Evolutionary conservation across 2,888 invertebrate species (phyloP).

Genomic region (Ceriagrion tenellum): DNA sequence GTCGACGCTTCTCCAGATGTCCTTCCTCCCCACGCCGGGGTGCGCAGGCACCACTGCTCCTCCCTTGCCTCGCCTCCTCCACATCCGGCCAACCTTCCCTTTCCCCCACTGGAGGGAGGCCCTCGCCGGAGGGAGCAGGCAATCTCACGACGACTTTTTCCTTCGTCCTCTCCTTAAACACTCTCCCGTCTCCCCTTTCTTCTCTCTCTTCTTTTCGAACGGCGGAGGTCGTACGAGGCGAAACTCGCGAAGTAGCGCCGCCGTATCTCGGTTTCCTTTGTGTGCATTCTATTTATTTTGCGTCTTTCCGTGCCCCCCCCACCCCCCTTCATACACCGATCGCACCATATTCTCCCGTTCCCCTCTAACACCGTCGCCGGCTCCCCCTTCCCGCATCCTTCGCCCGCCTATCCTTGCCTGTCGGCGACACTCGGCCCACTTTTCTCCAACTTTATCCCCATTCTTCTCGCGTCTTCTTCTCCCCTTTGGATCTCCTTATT

Average conservation of each 20-base stretch:
- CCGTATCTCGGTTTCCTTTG: not conserved
- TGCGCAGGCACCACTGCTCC: not conserved
- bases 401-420: not conserved
- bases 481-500: not conserved
- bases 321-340: not conserved
- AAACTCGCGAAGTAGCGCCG: not conserved
- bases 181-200: no score
- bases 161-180: no score
- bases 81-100: not conserved
- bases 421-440: constrained; percentile 60
- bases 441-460: constrained; percentile 25
- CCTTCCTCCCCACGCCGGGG: not conserved
- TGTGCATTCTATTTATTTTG: constrained; percentile 14
- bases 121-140: no score
- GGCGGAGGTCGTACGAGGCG: not conserved
- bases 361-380: no score
- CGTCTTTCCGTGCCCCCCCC: constrained; percentile 19
- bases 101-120: no score
- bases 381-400: not conserved
- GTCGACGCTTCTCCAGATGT: not conserved
- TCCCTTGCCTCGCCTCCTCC: not conserved
- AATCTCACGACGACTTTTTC: no score
- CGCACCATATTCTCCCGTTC: no score
- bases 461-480: constrained; percentile 34
- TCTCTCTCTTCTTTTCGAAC: not conserved